Percentiles rank a stretch among this genome's conserved stretches.
phyloP scores from a whole-genome alignment of 2,797 vertebrate genomes.

The Delichon dasypus region DNA sequence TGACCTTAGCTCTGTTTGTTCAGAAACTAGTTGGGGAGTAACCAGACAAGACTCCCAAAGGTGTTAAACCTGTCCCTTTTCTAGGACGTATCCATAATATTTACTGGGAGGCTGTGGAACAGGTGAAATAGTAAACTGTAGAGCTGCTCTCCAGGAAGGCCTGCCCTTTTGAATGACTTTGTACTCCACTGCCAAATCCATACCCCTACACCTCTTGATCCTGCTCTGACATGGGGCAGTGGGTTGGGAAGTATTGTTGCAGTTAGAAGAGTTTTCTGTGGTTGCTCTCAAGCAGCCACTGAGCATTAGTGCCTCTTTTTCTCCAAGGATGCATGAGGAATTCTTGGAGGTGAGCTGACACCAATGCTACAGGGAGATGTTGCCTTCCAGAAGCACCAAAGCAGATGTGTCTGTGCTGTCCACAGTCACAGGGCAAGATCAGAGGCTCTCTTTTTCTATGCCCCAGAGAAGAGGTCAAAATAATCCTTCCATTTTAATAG shows the following conservation, averaged over 20 bases:
- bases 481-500: background rate
- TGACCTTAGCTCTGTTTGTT: background rate
- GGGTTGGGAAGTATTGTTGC: background rate
- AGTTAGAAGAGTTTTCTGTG: background rate
- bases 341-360: background rate
- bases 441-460: background rate
- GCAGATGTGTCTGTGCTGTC: background rate
- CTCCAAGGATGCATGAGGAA: background rate
- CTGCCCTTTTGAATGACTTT: background rate
- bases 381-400: background rate
- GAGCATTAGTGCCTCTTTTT: background rate
- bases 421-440: background rate
- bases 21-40: background rate
- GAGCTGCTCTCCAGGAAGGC: background rate
- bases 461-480: background rate
- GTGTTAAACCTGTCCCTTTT: background rate
- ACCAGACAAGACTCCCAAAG: background rate
- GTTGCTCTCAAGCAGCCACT: background rate
- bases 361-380: background rate
- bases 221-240: background rate
- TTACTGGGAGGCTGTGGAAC: background rate
- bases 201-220: fast-evolving
- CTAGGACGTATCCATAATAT: background rate
- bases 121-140: background rate
- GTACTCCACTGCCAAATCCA: background rate